Conservation (phyloP, 2,888 invertebrate species). For the Ceriagrion tenellum region DNA sequence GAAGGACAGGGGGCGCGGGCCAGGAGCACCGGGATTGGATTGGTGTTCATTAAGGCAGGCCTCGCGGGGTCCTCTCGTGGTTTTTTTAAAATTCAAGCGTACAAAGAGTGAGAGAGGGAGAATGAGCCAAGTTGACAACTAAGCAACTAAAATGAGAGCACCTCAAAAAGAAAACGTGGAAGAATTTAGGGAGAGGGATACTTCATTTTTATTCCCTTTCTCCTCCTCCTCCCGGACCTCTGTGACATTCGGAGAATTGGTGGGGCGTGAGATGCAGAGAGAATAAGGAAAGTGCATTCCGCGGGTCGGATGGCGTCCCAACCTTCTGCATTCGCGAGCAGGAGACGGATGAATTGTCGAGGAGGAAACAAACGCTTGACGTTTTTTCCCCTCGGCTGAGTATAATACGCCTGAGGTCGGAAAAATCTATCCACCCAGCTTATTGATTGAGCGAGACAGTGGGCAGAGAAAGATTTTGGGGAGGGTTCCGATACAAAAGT, state of each 20-base stretch:
- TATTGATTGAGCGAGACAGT: too few relatives aligned
- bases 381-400: too few relatives aligned
- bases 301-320: neutral
- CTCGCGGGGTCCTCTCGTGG: neutral
- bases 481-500: too few relatives aligned
- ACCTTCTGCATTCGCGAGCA: neutral
- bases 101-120: neutral
- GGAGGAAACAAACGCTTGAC: too few relatives aligned
- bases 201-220: neutral
- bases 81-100: neutral
- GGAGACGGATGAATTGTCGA: neutral
- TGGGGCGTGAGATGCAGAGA: neutral
- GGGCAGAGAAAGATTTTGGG: too few relatives aligned
- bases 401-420: too few relatives aligned
- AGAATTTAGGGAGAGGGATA: neutral
- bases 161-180: neutral
- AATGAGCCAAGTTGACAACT: neutral
- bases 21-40: neutral
- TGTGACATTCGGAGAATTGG: neutral
- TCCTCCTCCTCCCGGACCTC: neutral
- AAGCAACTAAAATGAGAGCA: neutral
- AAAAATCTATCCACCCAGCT: too few relatives aligned
- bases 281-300: neutral
- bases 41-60: constrained; percentile 8
- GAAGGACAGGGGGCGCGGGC: neutral